A percentile compares a stretch with the other conserved stretches of the same genome.
Evolutionary conservation across 2,888 invertebrate species (phyloP).

Genomic region (Platycheirus albimanus): DNA sequence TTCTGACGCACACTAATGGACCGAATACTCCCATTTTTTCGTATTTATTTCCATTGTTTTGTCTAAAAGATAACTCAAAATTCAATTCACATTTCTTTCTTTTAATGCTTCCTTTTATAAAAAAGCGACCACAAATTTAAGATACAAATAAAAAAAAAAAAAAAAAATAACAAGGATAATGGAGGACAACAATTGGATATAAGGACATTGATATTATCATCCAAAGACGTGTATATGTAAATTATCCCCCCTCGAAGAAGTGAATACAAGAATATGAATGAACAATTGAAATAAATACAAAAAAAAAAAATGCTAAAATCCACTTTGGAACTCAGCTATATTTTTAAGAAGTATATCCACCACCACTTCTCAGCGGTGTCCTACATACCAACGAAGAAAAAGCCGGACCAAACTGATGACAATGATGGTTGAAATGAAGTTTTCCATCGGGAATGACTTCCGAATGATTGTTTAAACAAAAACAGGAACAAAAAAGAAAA

Average conservation of each 20-base stretch:
- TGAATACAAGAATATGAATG: conserved; percentile 50
- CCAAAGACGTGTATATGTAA: conserved; percentile 34
- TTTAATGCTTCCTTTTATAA: neutral
- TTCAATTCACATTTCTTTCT: conserved; percentile 27
- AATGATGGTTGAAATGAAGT: conserved; percentile 50
- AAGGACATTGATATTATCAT: conserved; percentile 55
- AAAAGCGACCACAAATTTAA: conserved; percentile 3
- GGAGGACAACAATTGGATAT: conserved; percentile 46
- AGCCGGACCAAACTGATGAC: conserved; percentile 21
- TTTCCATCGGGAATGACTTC: conserved; percentile 50
- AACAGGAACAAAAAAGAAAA: conserved; percentile 12
- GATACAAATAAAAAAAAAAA: neutral
- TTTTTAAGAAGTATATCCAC: conserved; percentile 46
- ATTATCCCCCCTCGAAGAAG: conserved; percentile 23
- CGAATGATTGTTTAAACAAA: conserved; percentile 63
- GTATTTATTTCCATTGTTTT: conserved; percentile 1
- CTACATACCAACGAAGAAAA: conserved; percentile 42
- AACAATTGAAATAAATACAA: conserved; percentile 39
- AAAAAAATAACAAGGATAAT: conserved; percentile 19
- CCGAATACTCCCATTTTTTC: too few relatives aligned
- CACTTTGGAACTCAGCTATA: conserved; percentile 50
- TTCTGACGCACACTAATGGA: too few relatives aligned
- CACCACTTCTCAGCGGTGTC: conserved; percentile 48
- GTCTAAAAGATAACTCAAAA: conserved; percentile 16
- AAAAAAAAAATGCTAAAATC: conserved; percentile 41